Base-by-base conservation (phyloP, 2,888 invertebrate genomes). In the Pterostichus niger region DNA sequence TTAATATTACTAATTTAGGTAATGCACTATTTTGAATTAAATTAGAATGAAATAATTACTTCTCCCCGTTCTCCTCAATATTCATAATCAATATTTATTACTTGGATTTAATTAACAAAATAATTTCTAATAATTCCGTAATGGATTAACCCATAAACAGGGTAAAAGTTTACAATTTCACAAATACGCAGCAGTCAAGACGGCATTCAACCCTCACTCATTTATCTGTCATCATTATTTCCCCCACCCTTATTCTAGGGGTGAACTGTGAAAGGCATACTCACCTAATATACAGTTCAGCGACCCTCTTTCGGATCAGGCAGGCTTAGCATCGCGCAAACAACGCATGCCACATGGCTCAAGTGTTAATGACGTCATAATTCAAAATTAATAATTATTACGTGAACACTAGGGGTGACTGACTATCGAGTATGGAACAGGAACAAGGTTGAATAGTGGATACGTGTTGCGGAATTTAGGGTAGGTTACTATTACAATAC, bases 351-450 rank as follows among this genome's bases (percentile, higher is more conserved):
- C 87, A 88, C 88, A 88, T 88, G 88, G 88, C 87, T 86, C 83
- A 87, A 87, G 87, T 88, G 88, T 87, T 88, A 88, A 88, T 88
- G 88, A 88, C 87, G 86, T 86, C 86, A 88, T 88, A 88, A 87
- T 88, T 88, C 87, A 88, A 86, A 80, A 86, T 87, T 88, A 88
- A 87, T 88, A 88, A 88, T 88, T 88, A 88, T 88, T 86, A 85
- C 85, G 77, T 56, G 77, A 77, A 76, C 54, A 33, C 7, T 1
- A 40, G 59, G 77, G 77, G 77, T 77, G 54, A 13, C 33, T 52
- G 49, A 75, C 31, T 75, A 52, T 75, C 49, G 46, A 49, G 73
- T 24, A 24, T 24, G 24, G 24, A 24, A 3, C 24, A 2, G 6
- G 35, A 24, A 24, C 24, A 24, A n/a, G 3, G 33, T 24, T 64